These are phyloP conservation scores for Eulacestoma nigropectus DNA, from an alignment of 2,113 vertebrate genomes.

Conservation along the genomic window DNA sequence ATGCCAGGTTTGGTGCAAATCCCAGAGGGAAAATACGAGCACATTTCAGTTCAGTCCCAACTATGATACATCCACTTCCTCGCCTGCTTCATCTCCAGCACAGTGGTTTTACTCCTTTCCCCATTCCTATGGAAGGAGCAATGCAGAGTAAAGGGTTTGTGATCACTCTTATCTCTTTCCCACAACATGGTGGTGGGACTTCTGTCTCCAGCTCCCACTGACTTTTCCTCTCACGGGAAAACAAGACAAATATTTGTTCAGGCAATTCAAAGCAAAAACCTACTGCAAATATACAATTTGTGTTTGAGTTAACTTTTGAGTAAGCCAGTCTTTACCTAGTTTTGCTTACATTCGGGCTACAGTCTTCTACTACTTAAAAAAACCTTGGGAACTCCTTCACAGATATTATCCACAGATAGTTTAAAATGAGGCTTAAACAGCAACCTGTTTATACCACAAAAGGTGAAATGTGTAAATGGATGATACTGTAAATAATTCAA, in stretches of 20 bases:
- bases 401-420: background rate
- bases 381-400: background rate
- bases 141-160: background rate
- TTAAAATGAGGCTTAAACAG: conserved; percentile 4
- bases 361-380: background rate
- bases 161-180: background rate
- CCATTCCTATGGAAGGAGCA: background rate
- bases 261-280: background rate
- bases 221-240: background rate
- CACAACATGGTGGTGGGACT: background rate
- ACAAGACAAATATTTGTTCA: background rate
- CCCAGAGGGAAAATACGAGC: background rate
- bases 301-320: background rate
- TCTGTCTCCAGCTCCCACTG: background rate
- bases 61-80: background rate
- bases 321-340: background rate
- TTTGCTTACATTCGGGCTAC: background rate
- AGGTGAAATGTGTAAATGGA: background rate
- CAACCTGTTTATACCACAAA: background rate
- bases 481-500: background rate
- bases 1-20: background rate
- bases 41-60: background rate
- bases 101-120: background rate
- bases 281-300: background rate
- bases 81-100: background rate